phyloP scores from a whole-genome alignment of 2,797 vertebrate species.

The Platalea minor region DNA sequence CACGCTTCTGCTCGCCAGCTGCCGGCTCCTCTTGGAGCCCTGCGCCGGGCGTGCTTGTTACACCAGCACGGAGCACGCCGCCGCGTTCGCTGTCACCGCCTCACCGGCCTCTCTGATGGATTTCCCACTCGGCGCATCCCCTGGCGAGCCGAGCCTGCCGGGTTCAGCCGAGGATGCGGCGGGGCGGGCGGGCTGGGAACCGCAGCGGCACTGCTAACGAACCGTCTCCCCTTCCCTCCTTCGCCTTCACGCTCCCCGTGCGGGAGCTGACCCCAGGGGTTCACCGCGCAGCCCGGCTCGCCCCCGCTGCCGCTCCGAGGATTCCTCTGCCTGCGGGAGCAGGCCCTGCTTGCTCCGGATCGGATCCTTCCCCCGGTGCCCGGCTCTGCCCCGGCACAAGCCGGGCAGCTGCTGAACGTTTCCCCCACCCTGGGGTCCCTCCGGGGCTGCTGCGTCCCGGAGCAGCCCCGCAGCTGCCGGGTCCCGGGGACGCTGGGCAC shows the following conservation, averaged over 20 bases:
- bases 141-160: not conserved
- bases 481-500: not conserved
- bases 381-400: not conserved
- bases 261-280: not conserved
- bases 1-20: not conserved
- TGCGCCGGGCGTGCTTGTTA: not conserved
- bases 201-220: not conserved
- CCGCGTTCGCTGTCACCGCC: not conserved
- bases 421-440: not conserved
- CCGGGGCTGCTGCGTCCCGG: not conserved
- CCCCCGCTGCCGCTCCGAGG: not conserved
- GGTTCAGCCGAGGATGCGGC: not conserved
- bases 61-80: not conserved
- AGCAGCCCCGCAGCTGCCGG: not conserved
- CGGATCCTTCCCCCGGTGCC: accelerated
- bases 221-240: not conserved
- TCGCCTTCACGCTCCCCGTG: accelerated
- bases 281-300: not conserved
- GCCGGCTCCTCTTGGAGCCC: not conserved
- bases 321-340: not conserved
- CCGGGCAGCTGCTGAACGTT: not conserved
- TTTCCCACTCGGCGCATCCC: not conserved
- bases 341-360: accelerated
- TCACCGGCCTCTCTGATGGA: not conserved
- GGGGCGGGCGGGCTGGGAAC: not conserved